Base-by-base conservation (phyloP, 1,140 invertebrate genomes). In the Caenorhabditis tropicalis region DNA sequence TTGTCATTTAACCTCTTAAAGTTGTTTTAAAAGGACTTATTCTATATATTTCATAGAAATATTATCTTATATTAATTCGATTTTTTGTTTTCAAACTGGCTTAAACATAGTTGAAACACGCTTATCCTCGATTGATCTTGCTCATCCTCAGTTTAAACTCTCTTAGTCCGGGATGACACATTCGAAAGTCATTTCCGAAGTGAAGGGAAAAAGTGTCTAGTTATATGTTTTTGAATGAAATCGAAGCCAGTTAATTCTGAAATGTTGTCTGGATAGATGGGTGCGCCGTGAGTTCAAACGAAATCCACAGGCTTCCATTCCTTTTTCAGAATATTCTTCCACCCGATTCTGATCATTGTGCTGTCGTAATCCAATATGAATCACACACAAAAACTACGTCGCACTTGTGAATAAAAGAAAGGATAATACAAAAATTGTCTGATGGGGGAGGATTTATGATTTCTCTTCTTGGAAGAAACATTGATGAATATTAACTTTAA, bases 281-380 rank as follows among this genome's bases (percentile, higher is more conserved):
- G 58, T 65, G 58, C 58, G 58, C 58, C 58, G 15, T 36, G 58
- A 65, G 58, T 65, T 65, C 58, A 36, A 65, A 33, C 15, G 21
- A 27, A 56, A 51, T 51, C 24, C 21, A 56, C 53, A 4, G 58
- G 58, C 58, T 65, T 65, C 58, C 15, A 7, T 65, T 65, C 19
- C 10, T 65, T 36, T 33, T 33, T 65, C 58, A 9, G 16, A 65
- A 24, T 16, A 5, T 12, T 56, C 24, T 33, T 65, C n/a, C n/a
- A n/a, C n/a, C n/a, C n/a, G 19, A 65, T 65, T 65, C 31, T 65
- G 58, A 65, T 65, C 58, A 65, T 65, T 65, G 58, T 65, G 31
- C 58, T 65, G 12, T 7, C 15, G 6, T 36, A 19, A 9, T 5
- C 16, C n/a, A 36, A 65, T 33, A 33, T 65, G 58, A 65, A 36